Evolutionary conservation across 2,797 vertebrate species (phyloP), one percentile per base, ranked within the genome.

Genomic region (Lagocephalus sceleratus): DNA sequence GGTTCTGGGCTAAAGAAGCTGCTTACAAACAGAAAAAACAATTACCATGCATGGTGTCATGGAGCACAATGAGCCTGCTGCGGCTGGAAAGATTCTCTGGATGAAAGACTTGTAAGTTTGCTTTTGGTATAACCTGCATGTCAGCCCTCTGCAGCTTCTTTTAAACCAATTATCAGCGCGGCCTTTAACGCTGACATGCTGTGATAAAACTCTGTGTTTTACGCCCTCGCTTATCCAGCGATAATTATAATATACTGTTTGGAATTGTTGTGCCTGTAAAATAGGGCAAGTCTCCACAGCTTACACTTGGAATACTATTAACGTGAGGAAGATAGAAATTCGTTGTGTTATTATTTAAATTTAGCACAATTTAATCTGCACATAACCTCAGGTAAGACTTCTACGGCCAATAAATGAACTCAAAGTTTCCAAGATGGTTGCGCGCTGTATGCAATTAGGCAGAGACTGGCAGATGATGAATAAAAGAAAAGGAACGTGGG

Each of bases 21-120:
- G 76, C 84, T 78, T 76, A 81, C 78, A 68, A 84, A 79, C 79
- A 82, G 74, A 78, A 79, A 81, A 57, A 61, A 74, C 81, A 84
- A 80, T 85, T 85, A 86, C 79, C 60, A 66, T 61, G 74, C 64
- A 73, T 68, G 63, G 78, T 78, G 77, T 80, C 78, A 71, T 73
- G 78, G 70, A 19, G 68, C 47, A 68, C 85, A 75, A 86, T 85
- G 75, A 82, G 44, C 71, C 78, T 75, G 74, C 79, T 79, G 78
- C 66, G 69, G 77, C 63, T 51, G 38, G 57, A 35, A 69, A 76
- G 71, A 67, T 44, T 38, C 67, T 63, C 63, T 44, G 69, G 70
- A 73, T 82, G 68, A 76, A 84, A 74, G 57, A 63, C 52, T 72
- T 51, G 60, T 38, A 20, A 44, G 58, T 71, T 70, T 61, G 68